These are phyloP conservation scores for Morinoia aosen DNA, from an alignment of 2,888 invertebrate species.

Conservation along the genomic window DNA sequence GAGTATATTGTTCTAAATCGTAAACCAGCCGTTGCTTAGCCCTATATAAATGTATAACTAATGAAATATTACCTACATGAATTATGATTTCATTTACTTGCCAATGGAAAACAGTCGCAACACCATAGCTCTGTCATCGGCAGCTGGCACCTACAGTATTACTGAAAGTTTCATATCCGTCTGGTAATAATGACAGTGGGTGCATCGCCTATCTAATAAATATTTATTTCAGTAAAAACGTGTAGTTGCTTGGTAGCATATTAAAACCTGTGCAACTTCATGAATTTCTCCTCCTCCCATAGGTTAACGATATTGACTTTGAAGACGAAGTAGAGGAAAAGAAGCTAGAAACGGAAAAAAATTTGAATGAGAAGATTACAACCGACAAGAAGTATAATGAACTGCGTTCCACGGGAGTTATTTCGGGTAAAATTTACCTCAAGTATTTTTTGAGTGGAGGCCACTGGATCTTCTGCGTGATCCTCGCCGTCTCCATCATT, in stretches of 20 bases:
- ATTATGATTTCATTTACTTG: too few relatives aligned
- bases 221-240: too few relatives aligned
- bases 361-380: not conserved
- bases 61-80: too few relatives aligned
- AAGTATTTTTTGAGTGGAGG: conserved; percentile 63
- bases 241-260: not conserved
- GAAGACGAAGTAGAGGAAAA: not conserved
- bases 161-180: too few relatives aligned
- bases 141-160: too few relatives aligned
- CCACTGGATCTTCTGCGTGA: conserved; percentile 54
- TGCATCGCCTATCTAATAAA: too few relatives aligned
- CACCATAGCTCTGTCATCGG: too few relatives aligned
- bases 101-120: too few relatives aligned
- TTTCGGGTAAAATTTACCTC: conserved; percentile 59
- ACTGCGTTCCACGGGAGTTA: conserved; percentile 59
- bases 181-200: too few relatives aligned
- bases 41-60: too few relatives aligned
- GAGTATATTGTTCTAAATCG: too few relatives aligned
- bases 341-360: not conserved
- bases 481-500: conserved; percentile 54
- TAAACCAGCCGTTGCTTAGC: too few relatives aligned
- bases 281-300: not conserved
- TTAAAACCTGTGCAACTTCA: not conserved
- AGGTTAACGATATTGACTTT: not conserved
- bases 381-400: conserved; percentile 52